Evolutionary conservation across 2,797 vertebrate species (phyloP).

Genomic region (Myotis planiceps): DNA sequence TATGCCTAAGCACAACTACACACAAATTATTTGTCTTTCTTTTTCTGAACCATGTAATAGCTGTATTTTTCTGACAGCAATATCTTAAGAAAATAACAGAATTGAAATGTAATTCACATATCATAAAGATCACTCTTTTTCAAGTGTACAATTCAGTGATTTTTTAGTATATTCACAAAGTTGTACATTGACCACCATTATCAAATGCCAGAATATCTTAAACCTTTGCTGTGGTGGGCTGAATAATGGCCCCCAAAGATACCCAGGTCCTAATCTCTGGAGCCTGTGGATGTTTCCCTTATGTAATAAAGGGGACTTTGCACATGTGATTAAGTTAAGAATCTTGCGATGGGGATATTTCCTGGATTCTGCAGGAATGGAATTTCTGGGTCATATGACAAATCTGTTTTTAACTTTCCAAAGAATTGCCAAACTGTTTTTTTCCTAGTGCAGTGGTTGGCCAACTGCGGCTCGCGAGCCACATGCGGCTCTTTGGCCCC

Average conservation of each 20-base stretch:
- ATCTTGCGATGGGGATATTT: not conserved
- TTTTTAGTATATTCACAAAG: not conserved
- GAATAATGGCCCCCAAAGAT: not conserved
- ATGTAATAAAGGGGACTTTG: not conserved
- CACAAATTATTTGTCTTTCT: not conserved
- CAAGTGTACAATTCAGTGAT: not conserved
- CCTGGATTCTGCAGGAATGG: not conserved
- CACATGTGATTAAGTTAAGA: not conserved
- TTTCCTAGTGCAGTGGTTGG: not conserved
- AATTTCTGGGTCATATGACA: not conserved
- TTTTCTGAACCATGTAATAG: not conserved
- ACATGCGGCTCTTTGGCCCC: too few species aligned
- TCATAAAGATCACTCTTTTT: not conserved
- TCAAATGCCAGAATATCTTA: not conserved
- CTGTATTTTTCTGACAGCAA: conserved; percentile 1
- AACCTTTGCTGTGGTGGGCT: not conserved
- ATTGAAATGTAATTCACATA: not conserved
- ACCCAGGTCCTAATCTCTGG: not conserved
- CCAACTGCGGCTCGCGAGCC: too few species aligned
- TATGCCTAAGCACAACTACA: not conserved
- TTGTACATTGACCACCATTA: not conserved
- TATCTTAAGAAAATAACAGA: not conserved
- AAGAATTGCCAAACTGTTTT: not conserved
- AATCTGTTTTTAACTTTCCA: not conserved
- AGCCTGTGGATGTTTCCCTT: not conserved